Conservation (phyloP, 2,113 vertebrate species). For the Crocuta crocuta region DNA sequence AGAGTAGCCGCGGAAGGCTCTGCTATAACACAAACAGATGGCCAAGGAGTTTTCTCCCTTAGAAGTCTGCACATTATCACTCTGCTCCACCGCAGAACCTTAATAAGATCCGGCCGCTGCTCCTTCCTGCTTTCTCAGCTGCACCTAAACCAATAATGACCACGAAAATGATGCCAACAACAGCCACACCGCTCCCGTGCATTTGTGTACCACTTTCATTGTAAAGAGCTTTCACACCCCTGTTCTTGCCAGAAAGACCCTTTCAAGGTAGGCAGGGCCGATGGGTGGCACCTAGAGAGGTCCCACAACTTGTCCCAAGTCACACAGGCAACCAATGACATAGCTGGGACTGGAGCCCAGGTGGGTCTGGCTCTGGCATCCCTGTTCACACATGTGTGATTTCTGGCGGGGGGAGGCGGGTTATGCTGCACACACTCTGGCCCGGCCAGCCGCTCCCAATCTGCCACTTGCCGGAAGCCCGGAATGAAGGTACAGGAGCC, state of each 20-base stretch:
- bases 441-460: not conserved
- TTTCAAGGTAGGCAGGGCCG: not conserved
- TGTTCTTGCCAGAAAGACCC: not conserved
- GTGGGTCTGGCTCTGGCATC: not conserved
- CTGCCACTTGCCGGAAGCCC: not conserved
- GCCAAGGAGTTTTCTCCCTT: not conserved
- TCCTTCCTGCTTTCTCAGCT: not conserved
- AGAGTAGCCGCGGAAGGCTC: not conserved
- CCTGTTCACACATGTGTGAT: not conserved
- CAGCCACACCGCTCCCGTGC: accelerated
- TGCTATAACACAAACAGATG: not conserved
- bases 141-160: not conserved
- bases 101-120: not conserved
- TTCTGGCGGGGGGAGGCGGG: not conserved
- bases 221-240: not conserved
- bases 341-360: not conserved
- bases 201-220: not conserved
- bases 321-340: not conserved
- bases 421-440: accelerated
- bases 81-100: not conserved
- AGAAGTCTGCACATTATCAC: not conserved
- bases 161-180: accelerated
- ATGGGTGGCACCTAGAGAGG: not conserved
- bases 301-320: not conserved
- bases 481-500: not conserved